A percentile compares a stretch with the other conserved stretches of the same genome.
Evolutionary conservation across 2,797 vertebrate species (phyloP).

Genomic region (Sebastes hubbsi): DNA sequence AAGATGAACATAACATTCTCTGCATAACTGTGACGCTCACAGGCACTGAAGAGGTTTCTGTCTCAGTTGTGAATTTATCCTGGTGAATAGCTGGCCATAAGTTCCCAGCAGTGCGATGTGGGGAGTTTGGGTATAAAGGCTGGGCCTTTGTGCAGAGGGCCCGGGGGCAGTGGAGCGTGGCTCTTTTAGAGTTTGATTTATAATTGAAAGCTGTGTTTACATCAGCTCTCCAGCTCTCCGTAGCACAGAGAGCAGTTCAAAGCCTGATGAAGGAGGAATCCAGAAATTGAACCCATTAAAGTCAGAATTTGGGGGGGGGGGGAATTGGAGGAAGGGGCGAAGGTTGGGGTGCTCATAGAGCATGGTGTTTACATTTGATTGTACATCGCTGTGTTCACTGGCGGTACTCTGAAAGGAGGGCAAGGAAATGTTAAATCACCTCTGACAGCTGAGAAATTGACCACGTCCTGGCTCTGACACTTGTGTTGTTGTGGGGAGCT

Average conservation of each 20-base stretch:
- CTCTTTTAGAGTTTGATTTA: conserved; percentile 74
- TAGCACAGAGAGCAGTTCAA: conserved; percentile 54
- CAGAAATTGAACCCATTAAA: conserved; percentile 58
- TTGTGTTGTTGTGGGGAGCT: conserved; percentile 22
- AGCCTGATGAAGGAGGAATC: conserved; percentile 27
- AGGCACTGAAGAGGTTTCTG: conserved; percentile 23
- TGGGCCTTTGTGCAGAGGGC: conserved; percentile 56
- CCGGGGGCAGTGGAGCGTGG: conserved; percentile 44
- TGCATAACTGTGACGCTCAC: conserved; percentile 31
- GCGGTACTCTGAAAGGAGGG: conserved; percentile 22
- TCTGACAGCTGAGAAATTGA: conserved; percentile 65
- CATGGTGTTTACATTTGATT: conserved; percentile 58
- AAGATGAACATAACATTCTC: conserved; percentile 38
- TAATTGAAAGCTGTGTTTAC: conserved; percentile 77
- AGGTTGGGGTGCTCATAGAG: conserved; percentile 26
- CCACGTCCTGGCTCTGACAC: conserved; percentile 13
- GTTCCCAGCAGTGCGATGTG: conserved; percentile 41
- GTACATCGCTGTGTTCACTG: conserved; percentile 50
- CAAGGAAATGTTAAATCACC: conserved; percentile 68
- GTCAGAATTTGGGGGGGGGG: conserved; percentile 12
- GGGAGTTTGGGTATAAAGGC: conserved; percentile 54
- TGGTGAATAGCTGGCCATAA: conserved; percentile 25
- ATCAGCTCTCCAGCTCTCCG: conserved; percentile 55
- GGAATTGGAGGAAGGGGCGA: background rate
- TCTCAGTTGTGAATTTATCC: conserved; percentile 20